These are phyloP conservation scores for Drosophila trapezifrons DNA, from an alignment of 1,140 invertebrate species.

Conservation along the genomic window DNA sequence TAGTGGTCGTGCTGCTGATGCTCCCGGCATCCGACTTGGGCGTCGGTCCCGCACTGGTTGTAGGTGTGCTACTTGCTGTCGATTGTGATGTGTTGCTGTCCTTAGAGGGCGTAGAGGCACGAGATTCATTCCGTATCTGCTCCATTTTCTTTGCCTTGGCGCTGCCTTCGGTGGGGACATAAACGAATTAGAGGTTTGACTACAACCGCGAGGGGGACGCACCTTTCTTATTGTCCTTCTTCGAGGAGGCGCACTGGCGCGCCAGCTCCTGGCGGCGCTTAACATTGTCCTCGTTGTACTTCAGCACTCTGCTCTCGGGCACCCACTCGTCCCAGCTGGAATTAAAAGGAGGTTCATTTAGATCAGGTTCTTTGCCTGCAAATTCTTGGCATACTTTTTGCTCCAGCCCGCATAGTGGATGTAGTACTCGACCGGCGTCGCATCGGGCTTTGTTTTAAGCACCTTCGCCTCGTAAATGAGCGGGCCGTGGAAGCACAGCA, in stretches of 20 bases:
- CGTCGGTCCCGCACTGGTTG: conserved; percentile 16
- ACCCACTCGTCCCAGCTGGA: conserved; percentile 99
- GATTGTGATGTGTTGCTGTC: conserved; percentile 63
- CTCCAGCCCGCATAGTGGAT: conserved; percentile 99
- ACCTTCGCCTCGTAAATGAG: conserved; percentile 98
- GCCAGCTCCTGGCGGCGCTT: conserved; percentile 92
- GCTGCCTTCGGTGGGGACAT: conserved; percentile 32
- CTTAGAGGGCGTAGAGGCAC: conserved; percentile 87
- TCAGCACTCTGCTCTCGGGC: conserved; percentile 95
- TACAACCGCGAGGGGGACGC: neutral
- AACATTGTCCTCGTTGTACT: conserved; percentile 96
- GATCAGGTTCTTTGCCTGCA: conserved; percentile 1
- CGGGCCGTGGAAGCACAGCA: conserved; percentile 97
- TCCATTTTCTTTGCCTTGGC: conserved; percentile 75
- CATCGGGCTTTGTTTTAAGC: conserved; percentile 91
- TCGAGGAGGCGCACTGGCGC: conserved; percentile 90
- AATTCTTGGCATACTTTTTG: conserved; percentile 91
- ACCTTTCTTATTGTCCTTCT: conserved; percentile 87
- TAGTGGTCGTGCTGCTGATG: conserved; percentile 25
- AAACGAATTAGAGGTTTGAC: neutral
- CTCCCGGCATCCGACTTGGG: conserved; percentile 37
- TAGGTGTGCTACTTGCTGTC: conserved; percentile 16
- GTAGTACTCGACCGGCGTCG: conserved; percentile 94
- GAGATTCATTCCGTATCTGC: conserved; percentile 85
- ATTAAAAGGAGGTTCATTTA: conserved; percentile 1